Percentiles rank a stretch among this genome's conserved stretches.
These are phyloP conservation scores for Trigoniulus corallinus DNA, from an alignment of 1,140 invertebrate genomes.

Conservation along the genomic window DNA sequence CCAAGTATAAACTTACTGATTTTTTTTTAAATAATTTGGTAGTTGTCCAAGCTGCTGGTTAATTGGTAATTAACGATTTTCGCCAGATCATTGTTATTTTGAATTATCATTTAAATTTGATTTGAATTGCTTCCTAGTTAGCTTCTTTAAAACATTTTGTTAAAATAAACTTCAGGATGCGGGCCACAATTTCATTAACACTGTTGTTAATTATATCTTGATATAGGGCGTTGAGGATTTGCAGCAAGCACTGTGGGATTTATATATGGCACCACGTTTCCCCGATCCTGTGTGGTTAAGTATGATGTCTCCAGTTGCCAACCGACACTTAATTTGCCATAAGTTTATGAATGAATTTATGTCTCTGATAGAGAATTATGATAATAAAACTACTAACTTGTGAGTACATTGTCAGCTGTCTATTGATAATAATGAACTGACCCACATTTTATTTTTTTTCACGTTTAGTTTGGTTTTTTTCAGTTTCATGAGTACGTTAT, in stretches of 20 bases:
- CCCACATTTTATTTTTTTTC: slow-evolving; percentile 1
- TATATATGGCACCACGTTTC: slow-evolving; percentile 46
- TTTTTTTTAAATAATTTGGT: too few relatives aligned
- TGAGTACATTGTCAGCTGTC: slow-evolving; percentile 33
- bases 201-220: slow-evolving; percentile 4
- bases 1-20: too few relatives aligned
- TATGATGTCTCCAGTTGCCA: slow-evolving; percentile 31
- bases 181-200: too few relatives aligned
- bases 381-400: slow-evolving; percentile 67
- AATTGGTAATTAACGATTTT: too few relatives aligned
- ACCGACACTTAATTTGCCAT: slow-evolving; percentile 22
- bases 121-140: too few relatives aligned
- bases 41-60: too few relatives aligned
- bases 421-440: not conserved
- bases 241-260: slow-evolving; percentile 38
- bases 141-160: too few relatives aligned
- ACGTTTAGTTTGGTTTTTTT: slow-evolving; percentile 20
- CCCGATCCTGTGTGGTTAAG: slow-evolving; percentile 46
- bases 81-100: too few relatives aligned
- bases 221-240: slow-evolving; percentile 25
- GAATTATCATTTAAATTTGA: too few relatives aligned
- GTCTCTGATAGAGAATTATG: slow-evolving; percentile 29
- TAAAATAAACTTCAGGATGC: too few relatives aligned
- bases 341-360: slow-evolving; percentile 28
- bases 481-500: slow-evolving; percentile 75